These are phyloP conservation scores for Podarcis cretensis DNA, from an alignment of 2,113 vertebrate genomes.

Conservation along the genomic window DNA sequence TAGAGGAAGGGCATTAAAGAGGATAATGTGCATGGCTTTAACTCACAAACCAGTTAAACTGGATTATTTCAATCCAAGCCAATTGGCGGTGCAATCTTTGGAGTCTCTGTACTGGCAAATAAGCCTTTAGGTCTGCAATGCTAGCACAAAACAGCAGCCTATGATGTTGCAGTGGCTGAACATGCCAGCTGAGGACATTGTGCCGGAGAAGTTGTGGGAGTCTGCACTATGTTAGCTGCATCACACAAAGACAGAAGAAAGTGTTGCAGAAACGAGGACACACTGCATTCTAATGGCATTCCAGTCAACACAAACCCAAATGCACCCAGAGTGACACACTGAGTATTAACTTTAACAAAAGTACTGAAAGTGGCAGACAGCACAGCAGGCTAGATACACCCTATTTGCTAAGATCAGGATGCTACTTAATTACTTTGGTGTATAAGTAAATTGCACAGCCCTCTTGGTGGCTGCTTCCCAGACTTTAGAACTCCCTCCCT, in stretches of 20 bases:
- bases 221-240: background rate
- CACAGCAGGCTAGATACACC: background rate
- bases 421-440: background rate
- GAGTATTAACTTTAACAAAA: background rate
- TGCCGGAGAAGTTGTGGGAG: background rate
- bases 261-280: background rate
- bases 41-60: constrained; percentile 10
- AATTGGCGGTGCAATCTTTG: background rate
- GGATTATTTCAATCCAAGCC: constrained; percentile 12
- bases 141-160: background rate
- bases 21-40: background rate
- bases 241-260: background rate
- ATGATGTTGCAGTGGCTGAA: background rate
- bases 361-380: background rate
- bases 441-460: too few species aligned
- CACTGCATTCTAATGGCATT: background rate
- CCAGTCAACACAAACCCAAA: background rate
- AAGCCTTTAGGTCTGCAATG: background rate
- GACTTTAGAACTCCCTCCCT: too few species aligned
- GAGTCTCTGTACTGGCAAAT: background rate
- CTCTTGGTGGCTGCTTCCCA: too few species aligned
- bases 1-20: background rate
- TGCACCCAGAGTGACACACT: background rate
- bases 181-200: background rate
- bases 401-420: background rate